phyloP scores from a whole-genome alignment of 2,113 vertebrate species.

The Leucoraja erinaceus region DNA sequence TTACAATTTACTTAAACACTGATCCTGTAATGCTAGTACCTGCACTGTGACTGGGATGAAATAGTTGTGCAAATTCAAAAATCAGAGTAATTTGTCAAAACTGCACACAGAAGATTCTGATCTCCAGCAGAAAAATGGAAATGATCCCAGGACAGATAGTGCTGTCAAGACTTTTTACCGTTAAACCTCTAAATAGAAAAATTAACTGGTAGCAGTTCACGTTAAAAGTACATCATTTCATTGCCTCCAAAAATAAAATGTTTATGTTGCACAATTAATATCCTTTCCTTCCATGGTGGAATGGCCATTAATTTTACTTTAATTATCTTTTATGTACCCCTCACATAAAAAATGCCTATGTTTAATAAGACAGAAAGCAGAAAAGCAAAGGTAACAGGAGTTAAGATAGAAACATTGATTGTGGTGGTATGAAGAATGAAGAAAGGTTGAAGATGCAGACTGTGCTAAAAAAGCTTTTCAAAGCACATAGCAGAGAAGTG shows the following conservation, averaged over 20 bases:
- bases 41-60: conserved; percentile 33
- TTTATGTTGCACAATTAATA: neutral
- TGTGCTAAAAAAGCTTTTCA: neutral
- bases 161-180: neutral
- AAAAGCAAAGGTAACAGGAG: neutral
- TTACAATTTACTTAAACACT: conserved; percentile 7
- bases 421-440: neutral
- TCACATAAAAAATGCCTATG: neutral
- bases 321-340: neutral
- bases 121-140: conserved; percentile 31
- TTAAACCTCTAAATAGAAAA: conserved; percentile 4
- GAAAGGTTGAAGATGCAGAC: neutral
- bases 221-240: neutral
- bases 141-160: conserved; percentile 28
- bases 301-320: neutral
- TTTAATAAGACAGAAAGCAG: neutral
- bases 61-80: conserved; percentile 22
- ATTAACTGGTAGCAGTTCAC: neutral
- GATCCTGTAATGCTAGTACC: conserved; percentile 16
- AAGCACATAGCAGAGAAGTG: neutral
- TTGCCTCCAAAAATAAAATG: neutral
- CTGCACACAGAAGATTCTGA: conserved; percentile 1
- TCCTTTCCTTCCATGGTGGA: neutral
- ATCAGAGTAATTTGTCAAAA: conserved; percentile 30
- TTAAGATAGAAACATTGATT: neutral